Percentiles rank a stretch among this genome's conserved stretches.
phyloP scores from a whole-genome alignment of 2,888 invertebrate species.

The Reticulitermes lucifugus region DNA sequence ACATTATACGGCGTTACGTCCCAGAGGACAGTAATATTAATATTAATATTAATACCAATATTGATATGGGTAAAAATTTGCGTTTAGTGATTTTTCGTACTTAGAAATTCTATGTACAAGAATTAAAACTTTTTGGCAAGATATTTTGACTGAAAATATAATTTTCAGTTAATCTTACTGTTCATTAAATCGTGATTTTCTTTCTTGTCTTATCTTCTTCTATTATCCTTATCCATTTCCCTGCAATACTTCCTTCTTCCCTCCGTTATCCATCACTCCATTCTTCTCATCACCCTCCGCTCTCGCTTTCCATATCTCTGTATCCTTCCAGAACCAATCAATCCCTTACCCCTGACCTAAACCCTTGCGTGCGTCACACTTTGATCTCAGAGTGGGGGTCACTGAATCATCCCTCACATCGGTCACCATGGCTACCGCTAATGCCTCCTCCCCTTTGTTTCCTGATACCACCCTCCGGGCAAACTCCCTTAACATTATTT shows the following conservation, averaged over 20 bases:
- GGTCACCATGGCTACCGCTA: slow-evolving; percentile 34
- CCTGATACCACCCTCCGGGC: not conserved
- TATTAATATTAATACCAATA: no score
- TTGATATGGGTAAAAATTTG: no score
- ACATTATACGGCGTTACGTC: no score
- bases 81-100: no score
- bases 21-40: no score
- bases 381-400: slow-evolving; percentile 12
- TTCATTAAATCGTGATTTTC: no score
- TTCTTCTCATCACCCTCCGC: not conserved
- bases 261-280: not conserved
- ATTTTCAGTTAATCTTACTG: no score
- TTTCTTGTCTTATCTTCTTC: not conserved
- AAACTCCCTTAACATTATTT: not conserved
- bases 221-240: not conserved
- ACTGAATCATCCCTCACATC: slow-evolving; percentile 33
- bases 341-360: not conserved
- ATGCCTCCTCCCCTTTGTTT: not conserved
- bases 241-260: not conserved
- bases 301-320: not conserved
- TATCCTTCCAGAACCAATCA: slow-evolving; percentile 16
- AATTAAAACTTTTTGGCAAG: no score
- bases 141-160: no score
- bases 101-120: no score
- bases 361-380: slow-evolving; percentile 32